These are phyloP conservation scores for Luidia sarsii DNA, from an alignment of 53 echinoderm and acorn worm species.

Conservation along the genomic window DNA sequence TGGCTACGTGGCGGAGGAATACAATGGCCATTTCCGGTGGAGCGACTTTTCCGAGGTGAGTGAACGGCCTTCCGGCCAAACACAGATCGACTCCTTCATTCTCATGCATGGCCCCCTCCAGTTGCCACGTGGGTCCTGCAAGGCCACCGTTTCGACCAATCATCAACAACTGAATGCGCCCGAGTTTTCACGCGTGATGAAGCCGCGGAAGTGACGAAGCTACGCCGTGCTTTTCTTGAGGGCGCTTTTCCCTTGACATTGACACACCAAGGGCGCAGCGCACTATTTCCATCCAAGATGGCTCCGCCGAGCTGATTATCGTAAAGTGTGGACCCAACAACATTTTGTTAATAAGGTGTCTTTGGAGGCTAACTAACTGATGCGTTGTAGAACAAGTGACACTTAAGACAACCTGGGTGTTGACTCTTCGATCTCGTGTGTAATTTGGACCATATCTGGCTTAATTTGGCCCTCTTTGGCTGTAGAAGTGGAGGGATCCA, in stretches of 20 bases:
- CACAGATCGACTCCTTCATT: background rate
- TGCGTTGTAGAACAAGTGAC: too few species aligned
- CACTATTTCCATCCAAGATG: too few species aligned
- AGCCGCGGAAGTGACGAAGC: background rate
- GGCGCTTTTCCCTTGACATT: background rate
- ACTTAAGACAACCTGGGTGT: background rate
- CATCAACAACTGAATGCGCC: background rate
- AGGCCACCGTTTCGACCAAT: background rate
- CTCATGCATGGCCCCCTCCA: background rate
- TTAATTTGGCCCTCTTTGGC: background rate
- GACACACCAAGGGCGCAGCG: background rate
- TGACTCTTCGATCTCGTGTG: background rate
- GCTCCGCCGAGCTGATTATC: too few species aligned
- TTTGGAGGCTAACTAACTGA: too few species aligned
- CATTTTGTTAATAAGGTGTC: too few species aligned
- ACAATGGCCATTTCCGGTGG: conserved; percentile 4
- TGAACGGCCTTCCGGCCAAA: background rate
- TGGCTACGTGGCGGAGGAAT: background rate
- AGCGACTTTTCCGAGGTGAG: conserved; percentile 17
- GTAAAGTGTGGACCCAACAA: too few species aligned
- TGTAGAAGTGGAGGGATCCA: background rate
- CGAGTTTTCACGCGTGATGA: background rate
- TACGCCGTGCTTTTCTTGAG: background rate
- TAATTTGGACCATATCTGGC: too few species aligned
- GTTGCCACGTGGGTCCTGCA: background rate